Percentiles rank a stretch among this genome's conserved stretches.
Evolutionary conservation across 2,888 invertebrate genomes (phyloP).

Genomic region (Trichopoda pennipes): DNA sequence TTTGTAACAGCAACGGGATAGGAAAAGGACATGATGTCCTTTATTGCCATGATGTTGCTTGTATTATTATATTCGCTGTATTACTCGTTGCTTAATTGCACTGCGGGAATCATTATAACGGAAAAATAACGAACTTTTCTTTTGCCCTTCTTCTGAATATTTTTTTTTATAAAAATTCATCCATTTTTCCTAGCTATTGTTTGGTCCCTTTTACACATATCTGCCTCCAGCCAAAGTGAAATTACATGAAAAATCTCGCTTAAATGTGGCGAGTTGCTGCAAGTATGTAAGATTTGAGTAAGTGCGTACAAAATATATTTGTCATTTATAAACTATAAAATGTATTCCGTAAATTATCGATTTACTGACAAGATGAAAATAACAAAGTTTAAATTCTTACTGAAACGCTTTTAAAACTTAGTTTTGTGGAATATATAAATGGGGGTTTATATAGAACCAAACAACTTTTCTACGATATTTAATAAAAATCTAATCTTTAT

Average conservation of each 20-base stretch:
- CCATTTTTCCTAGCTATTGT: constrained; percentile 10
- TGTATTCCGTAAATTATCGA: neutral
- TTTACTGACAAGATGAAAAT: neutral
- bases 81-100: constrained; percentile 67
- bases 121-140: constrained; percentile 63
- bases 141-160: constrained; percentile 36
- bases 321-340: neutral
- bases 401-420: too few species aligned
- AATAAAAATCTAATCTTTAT: too few species aligned
- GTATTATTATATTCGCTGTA: constrained; percentile 28
- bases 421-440: too few species aligned
- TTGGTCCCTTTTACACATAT: constrained; percentile 16
- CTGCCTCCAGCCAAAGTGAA: constrained; percentile 46
- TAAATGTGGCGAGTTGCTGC: constrained; percentile 36
- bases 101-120: constrained; percentile 68
- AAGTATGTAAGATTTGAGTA: neutral
- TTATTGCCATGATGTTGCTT: constrained; percentile 50
- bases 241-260: constrained; percentile 54
- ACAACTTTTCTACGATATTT: too few species aligned
- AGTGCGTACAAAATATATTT: constrained; percentile 13
- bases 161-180: constrained; percentile 20
- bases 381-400: neutral
- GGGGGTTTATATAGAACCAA: too few species aligned
- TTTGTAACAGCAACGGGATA: constrained; percentile 43
- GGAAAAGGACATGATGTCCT: constrained; percentile 63